Evolutionary conservation across 2,888 invertebrate species (phyloP).

Genomic region (Plagodis dolabraria): DNA sequence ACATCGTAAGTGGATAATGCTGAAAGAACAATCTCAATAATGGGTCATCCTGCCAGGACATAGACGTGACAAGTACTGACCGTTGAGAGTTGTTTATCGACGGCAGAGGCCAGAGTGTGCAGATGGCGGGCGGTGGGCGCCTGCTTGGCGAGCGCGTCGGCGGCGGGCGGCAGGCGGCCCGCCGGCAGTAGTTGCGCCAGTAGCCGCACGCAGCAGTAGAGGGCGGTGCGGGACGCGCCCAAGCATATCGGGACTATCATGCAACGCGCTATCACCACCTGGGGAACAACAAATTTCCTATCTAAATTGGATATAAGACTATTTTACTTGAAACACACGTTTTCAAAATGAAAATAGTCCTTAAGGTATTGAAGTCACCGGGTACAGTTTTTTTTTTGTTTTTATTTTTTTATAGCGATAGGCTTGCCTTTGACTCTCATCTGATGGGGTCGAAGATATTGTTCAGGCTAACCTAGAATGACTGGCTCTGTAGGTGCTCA

Average conservation of each 20-base stretch:
- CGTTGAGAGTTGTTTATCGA: slow-evolving; percentile 56
- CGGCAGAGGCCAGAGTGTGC: slow-evolving; percentile 86
- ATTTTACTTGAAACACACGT: no score
- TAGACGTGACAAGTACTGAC: slow-evolving; percentile 4
- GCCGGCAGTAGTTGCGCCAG: slow-evolving; percentile 52
- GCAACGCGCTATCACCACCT: slow-evolving; percentile 78
- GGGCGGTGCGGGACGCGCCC: slow-evolving; percentile 54
- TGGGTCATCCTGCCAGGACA: no score
- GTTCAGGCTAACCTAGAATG: no score
- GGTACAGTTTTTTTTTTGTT: no score
- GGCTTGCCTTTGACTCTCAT: no score
- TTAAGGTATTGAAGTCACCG: no score
- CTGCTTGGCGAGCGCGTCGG: slow-evolving; percentile 70
- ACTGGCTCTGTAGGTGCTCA: no score
- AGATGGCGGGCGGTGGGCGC: slow-evolving; percentile 88
- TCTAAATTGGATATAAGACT: no score
- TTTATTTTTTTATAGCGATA: no score
- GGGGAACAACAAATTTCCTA: background rate
- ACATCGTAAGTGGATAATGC: background rate
- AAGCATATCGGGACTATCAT: slow-evolving; percentile 66
- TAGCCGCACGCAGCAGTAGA: slow-evolving; percentile 64
- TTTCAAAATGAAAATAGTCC: no score
- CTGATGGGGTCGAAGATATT: no score
- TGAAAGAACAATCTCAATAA: no score
- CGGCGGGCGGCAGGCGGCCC: slow-evolving; percentile 51